Base-by-base conservation (phyloP, 2,113 vertebrate species). In the Pachyramphus minor region DNA sequence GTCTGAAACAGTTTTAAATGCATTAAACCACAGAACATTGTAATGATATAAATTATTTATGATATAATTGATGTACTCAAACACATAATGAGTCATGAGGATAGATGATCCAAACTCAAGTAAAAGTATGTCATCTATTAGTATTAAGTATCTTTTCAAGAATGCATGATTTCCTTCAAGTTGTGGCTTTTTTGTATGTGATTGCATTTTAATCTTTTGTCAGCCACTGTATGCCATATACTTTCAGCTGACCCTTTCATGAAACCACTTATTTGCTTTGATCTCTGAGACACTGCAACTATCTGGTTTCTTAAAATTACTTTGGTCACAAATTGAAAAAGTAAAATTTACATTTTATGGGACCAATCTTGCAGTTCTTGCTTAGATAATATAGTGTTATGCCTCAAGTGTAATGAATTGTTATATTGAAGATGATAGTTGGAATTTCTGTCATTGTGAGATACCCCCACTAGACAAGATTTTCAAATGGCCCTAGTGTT, bases 1-100 rank as follows among this genome's bases (percentile, higher is more conserved):
- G 58, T 90, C 75, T 93, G 37, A 88, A 88, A 69, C 12, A 71
- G 47, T 84, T 96, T 84, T 45, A 96, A 93, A 84, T 45, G 45
- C 59, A 55, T 71, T 55, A 89, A 96, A 84, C 72, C 85, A 90
- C 64, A 90, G 83, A 96, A 96, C 56, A 96, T 96, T 93, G 87
- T 95, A 92, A 95, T 95, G 82, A 93, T 96, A 96, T 95, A 97
- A 94, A 97, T 97, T 91, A 97, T 97, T 96, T 96, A 96, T 96
- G 93, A 95, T 94, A 87, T 95, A 96, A 97, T 90, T 97, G 90
- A 63, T 94, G 63, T 95, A 90, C 96, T 96, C 88, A 95, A 89
- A 95, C 72, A 87, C 93, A 82, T 93, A 96, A 95, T 87, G 91
- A 97, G 77, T 95, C 87, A 89, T 92, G 73, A 94, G 71, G 87